phyloP scores from a whole-genome alignment of 1,140 invertebrate species.

The Drosophila burlai region DNA sequence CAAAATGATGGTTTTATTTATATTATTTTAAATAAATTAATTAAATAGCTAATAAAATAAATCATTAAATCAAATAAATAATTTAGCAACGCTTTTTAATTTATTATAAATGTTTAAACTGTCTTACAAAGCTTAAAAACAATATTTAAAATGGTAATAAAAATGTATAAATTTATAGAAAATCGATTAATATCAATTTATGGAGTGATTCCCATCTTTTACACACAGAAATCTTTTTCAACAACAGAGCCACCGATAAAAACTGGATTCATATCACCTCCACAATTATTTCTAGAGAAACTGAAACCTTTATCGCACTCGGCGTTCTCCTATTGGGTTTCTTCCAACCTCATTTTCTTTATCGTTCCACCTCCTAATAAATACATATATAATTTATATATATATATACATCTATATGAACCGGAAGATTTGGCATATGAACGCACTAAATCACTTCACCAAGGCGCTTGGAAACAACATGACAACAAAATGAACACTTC shows the following conservation, averaged over 20 bases:
- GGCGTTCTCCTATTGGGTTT: slow-evolving; percentile 6
- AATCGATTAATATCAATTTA: not conserved
- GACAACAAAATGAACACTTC: slow-evolving; percentile 80
- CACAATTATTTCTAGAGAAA: slow-evolving; percentile 1
- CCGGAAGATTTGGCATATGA: slow-evolving; percentile 77
- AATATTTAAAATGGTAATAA: not conserved
- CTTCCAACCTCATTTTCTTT: slow-evolving; percentile 21
- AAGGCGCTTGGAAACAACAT: slow-evolving; percentile 79
- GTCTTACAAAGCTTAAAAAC: not conserved
- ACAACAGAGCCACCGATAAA: not conserved
- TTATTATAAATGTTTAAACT: not conserved
- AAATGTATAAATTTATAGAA: not conserved
- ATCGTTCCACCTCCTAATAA: slow-evolving; percentile 19
- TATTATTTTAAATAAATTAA: not conserved
- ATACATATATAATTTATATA: slow-evolving; percentile 19
- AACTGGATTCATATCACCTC: not conserved
- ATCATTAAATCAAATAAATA: not conserved
- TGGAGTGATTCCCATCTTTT: slow-evolving; percentile 1
- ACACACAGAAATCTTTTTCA: not conserved
- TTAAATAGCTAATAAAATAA: not conserved
- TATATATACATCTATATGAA: slow-evolving; percentile 31
- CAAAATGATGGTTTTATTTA: no score
- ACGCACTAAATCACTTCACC: slow-evolving; percentile 72
- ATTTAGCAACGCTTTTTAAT: not conserved
- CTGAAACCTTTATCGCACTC: slow-evolving; percentile 4